Percentiles rank a stretch among this genome's conserved stretches.
Evolutionary conservation across 53 echinoderm and acorn worm genomes (phyloP).

Genomic region (Holothuria leucospilota): DNA sequence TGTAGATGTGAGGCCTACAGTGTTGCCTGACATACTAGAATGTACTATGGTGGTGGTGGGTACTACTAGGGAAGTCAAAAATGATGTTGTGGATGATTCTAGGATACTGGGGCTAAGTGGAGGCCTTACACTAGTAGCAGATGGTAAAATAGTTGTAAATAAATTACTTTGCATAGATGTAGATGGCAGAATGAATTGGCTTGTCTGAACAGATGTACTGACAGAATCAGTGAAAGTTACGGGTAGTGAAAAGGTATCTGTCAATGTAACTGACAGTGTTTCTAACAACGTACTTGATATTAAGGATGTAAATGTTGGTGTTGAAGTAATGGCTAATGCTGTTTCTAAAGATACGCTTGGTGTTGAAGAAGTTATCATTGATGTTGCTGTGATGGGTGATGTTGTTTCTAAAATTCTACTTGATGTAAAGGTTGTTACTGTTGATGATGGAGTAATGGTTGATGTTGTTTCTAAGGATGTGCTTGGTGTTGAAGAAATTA

Average conservation of each 20-base stretch:
- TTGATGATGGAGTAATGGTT: not conserved
- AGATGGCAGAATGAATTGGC: too few relatives aligned
- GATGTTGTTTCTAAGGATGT: not conserved
- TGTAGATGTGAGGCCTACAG: not conserved
- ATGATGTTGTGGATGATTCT: not conserved
- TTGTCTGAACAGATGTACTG: too few relatives aligned
- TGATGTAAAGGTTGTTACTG: too few relatives aligned
- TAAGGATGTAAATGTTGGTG: too few relatives aligned
- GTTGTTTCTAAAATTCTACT: not conserved
- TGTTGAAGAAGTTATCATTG: not conserved
- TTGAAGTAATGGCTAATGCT: not conserved
- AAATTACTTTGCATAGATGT: not conserved
- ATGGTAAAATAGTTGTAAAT: not conserved
- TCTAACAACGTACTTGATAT: too few relatives aligned
- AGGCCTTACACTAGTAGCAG: not conserved
- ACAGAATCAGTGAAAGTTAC: too few relatives aligned
- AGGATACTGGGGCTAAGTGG: not conserved
- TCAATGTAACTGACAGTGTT: too few relatives aligned
- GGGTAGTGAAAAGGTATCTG: too few relatives aligned
- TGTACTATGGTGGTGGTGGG: too few relatives aligned
- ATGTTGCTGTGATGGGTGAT: not conserved
- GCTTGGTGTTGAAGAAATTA: too few relatives aligned
- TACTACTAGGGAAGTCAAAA: not conserved
- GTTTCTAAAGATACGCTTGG: not conserved
- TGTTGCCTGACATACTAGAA: too few relatives aligned